Evolutionary conservation across 2,888 invertebrate species (phyloP).

Genomic region (Patella ulyssiponensis): DNA sequence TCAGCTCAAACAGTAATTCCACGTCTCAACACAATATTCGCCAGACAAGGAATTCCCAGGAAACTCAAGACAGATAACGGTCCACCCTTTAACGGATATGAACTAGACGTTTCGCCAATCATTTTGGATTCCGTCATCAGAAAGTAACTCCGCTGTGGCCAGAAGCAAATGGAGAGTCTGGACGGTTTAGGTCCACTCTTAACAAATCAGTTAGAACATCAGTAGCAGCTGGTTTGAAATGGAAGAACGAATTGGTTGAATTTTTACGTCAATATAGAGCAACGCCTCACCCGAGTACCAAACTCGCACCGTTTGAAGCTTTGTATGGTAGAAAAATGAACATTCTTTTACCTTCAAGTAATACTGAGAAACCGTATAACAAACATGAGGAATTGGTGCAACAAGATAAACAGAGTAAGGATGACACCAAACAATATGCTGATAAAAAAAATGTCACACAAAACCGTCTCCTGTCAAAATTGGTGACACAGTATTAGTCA

Average conservation of each 20-base stretch:
- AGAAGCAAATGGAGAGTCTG: constrained; percentile 40
- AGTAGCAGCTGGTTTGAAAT: background rate
- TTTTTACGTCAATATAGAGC: background rate
- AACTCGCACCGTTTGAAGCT: background rate
- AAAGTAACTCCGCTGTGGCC: constrained; percentile 42
- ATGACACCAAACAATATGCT: background rate
- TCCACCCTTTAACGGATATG: constrained; percentile 31
- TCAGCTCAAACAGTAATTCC: constrained; percentile 34
- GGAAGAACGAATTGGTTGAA: background rate
- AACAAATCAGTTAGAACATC: background rate
- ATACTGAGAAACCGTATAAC: background rate
- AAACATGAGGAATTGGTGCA: too few relatives aligned
- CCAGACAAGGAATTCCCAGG: constrained; percentile 35
- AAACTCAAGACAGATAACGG: constrained; percentile 40
- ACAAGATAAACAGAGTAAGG: background rate
- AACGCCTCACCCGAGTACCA: background rate
- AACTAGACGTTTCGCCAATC: constrained; percentile 19
- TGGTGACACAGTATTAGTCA: background rate
- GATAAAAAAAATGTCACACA: background rate
- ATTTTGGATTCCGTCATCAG: constrained; percentile 36
- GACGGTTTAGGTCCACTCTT: constrained; percentile 45
- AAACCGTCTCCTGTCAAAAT: background rate
- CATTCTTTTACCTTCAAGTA: background rate
- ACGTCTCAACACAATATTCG: constrained; percentile 34
- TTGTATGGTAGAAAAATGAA: background rate